A percentile compares a stretch with the other conserved stretches of the same genome.
phyloP scores from a whole-genome alignment of 2,888 invertebrate species.

The Stenolophus ochropezus region DNA sequence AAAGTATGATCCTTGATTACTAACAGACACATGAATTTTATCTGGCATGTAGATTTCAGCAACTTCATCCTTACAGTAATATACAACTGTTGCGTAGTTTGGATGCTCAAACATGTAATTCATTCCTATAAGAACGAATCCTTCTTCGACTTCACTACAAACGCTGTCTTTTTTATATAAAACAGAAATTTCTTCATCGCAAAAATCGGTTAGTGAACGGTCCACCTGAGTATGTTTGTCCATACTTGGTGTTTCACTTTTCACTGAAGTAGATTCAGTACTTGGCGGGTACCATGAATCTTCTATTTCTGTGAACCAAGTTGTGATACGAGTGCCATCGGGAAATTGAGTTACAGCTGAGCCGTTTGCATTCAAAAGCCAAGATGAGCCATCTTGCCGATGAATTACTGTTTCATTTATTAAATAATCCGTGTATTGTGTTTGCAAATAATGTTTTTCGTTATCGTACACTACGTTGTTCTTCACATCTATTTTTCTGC shows the following conservation, averaged over 20 bases:
- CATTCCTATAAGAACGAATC: slow-evolving; percentile 59
- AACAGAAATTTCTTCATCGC: not conserved
- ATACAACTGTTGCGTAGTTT: slow-evolving; percentile 60
- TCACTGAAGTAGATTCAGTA: not conserved
- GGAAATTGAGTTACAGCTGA: slow-evolving; percentile 61
- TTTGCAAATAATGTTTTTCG: slow-evolving; percentile 55
- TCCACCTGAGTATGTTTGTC: slow-evolving; percentile 5
- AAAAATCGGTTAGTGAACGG: not conserved
- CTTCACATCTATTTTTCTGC: slow-evolving; percentile 52
- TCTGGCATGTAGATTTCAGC: slow-evolving; percentile 26
- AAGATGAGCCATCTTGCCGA: slow-evolving; percentile 62
- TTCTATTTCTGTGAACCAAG: slow-evolving; percentile 54
- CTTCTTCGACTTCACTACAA: not conserved
- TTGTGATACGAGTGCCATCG: slow-evolving; percentile 61
- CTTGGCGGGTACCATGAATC: not conserved
- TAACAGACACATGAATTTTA: not conserved
- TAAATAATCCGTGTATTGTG: slow-evolving; percentile 54
- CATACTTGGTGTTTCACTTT: not conserved
- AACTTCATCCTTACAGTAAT: slow-evolving; percentile 37
- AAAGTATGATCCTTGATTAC: not conserved
- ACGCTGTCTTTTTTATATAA: not conserved
- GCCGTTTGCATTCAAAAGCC: slow-evolving; percentile 57
- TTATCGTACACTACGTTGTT: slow-evolving; percentile 44
- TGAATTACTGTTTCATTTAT: slow-evolving; percentile 58
- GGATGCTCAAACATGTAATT: slow-evolving; percentile 63